phyloP scores from a whole-genome alignment of 2,797 vertebrate species.

The Tapirus indicus region DNA sequence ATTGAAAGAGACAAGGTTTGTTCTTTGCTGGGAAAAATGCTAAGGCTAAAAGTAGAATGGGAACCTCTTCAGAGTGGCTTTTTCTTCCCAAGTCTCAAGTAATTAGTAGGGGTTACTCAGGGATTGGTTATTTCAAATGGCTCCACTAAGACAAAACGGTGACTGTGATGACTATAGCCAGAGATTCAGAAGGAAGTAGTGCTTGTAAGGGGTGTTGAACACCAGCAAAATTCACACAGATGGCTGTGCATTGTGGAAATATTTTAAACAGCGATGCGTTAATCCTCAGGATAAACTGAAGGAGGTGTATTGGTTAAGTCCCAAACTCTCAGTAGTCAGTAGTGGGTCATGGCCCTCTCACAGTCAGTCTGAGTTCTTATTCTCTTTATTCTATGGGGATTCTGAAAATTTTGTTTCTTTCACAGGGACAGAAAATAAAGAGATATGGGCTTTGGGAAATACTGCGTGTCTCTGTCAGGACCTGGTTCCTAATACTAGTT shows the following conservation, averaged over 20 bases:
- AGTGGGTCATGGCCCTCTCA: background rate
- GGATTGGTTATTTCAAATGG: background rate
- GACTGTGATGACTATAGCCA: background rate
- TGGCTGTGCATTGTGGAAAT: background rate
- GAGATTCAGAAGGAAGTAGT: background rate
- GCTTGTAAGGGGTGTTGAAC: background rate
- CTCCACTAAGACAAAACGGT: background rate
- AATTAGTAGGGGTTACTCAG: background rate
- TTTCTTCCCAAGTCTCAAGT: background rate
- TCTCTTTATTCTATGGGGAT: background rate
- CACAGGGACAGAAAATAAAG: background rate
- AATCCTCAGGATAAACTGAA: background rate
- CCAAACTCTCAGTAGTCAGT: background rate
- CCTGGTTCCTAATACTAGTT: background rate
- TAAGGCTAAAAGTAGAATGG: background rate
- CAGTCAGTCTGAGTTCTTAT: background rate
- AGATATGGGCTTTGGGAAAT: constrained; percentile 21
- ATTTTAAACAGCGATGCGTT: background rate
- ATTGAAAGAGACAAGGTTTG: background rate
- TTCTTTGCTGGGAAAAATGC: background rate
- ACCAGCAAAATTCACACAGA: background rate
- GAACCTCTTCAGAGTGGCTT: background rate
- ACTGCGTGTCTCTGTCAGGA: background rate
- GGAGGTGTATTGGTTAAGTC: background rate
- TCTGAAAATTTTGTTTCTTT: constrained; percentile 42